Percentiles rank a stretch among this genome's conserved stretches.
Conservation (phyloP, 1,140 invertebrate species). For the Microplitis mediator region DNA sequence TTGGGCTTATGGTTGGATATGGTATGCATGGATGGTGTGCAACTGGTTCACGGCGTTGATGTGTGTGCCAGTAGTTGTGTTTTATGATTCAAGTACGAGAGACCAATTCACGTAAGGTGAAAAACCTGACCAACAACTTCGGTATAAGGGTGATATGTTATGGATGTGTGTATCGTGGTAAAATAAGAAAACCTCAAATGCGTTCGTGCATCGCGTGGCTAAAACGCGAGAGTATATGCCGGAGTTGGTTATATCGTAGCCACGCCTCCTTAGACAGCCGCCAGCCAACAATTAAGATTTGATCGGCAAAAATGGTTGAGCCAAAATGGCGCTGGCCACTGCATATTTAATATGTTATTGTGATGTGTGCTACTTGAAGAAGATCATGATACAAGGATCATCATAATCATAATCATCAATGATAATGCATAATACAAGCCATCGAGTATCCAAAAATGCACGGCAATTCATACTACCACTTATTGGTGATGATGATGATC, state of each 20-base stretch:
- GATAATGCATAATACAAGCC: constrained; percentile 23
- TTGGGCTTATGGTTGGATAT: too few species aligned
- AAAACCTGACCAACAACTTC: constrained; percentile 38
- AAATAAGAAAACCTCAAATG: constrained; percentile 51
- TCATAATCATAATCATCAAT: not conserved
- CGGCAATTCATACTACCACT: too few species aligned
- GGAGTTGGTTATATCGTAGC: constrained; percentile 38
- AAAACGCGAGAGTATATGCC: constrained; percentile 19
- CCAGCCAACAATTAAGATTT: constrained; percentile 65
- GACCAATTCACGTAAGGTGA: not conserved
- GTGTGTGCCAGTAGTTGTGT: too few species aligned
- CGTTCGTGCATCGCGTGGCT: constrained; percentile 55
- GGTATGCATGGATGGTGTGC: too few species aligned
- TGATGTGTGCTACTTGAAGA: not conserved
- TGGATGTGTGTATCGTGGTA: not conserved
- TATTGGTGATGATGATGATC: too few species aligned
- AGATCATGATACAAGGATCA: not conserved
- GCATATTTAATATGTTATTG: constrained; percentile 53
- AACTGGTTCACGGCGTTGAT: too few species aligned
- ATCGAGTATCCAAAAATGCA: not conserved
- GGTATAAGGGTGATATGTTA: constrained; percentile 3
- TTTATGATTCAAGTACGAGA: too few species aligned
- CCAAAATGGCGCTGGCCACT: constrained; percentile 62
- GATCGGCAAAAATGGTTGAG: constrained; percentile 65
- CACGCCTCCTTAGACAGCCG: constrained; percentile 63